These are phyloP conservation scores for Lysandra coridon DNA, from an alignment of 2,888 invertebrate species.

Conservation along the genomic window DNA sequence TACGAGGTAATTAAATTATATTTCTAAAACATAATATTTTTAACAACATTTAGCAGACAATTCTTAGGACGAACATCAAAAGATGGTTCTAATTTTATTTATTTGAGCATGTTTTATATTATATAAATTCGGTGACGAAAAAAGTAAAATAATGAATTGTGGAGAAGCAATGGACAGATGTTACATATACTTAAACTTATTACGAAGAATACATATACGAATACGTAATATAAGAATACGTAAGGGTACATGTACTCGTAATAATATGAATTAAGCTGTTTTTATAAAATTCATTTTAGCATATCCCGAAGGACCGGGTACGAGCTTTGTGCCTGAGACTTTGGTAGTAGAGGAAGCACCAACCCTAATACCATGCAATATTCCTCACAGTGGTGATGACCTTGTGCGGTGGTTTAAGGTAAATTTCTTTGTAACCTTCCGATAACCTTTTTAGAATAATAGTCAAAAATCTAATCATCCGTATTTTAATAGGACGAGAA, in stretches of 20 bases:
- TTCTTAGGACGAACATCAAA: no score
- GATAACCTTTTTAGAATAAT: not conserved
- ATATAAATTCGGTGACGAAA: no score
- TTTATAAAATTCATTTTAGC: constrained; percentile 11
- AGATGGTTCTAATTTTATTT: no score
- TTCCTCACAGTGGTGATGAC: not conserved
- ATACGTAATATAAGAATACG: no score
- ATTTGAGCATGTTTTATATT: no score
- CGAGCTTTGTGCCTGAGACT: not conserved
- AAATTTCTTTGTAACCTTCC: not conserved
- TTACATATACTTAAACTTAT: no score
- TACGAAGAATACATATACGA: no score
- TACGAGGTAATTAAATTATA: not conserved
- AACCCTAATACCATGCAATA: constrained; percentile 12
- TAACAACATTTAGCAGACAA: no score
- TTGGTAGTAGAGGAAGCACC: not conserved
- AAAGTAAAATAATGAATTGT: no score
- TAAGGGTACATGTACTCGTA: no score
- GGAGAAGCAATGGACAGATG: no score
- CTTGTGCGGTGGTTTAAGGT: constrained; percentile 32
- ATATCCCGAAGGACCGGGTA: constrained; percentile 15
- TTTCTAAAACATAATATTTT: not conserved
- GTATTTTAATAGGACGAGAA: constrained; percentile 29
- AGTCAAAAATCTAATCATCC: not conserved
- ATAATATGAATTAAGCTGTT: not conserved